Conservation (phyloP, 2,113 vertebrate genomes). For the Tautogolabrus adspersus region DNA sequence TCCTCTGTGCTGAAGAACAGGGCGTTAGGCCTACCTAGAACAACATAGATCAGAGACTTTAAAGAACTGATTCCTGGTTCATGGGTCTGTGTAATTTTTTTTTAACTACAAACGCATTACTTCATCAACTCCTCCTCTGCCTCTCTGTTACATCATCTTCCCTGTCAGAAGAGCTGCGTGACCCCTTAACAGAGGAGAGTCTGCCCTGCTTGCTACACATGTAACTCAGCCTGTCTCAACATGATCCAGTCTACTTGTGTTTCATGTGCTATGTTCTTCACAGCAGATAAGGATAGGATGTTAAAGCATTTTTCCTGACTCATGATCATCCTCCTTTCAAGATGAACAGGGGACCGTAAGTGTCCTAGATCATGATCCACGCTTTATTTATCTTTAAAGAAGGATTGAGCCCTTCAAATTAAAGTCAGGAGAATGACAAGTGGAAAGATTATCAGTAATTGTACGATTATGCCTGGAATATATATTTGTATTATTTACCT, state of each 20-base stretch:
- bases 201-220: neutral
- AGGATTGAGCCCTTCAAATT: neutral
- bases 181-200: slow-evolving; percentile 34
- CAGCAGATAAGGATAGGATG: slow-evolving; percentile 26
- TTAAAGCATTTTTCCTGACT: neutral
- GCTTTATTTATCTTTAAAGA: neutral
- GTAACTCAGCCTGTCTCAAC: slow-evolving; percentile 57
- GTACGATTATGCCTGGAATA: too few relatives aligned
- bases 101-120: neutral
- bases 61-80: slow-evolving; percentile 7
- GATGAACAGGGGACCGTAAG: neutral
- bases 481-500: too few relatives aligned
- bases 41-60: slow-evolving; percentile 26
- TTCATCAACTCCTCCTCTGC: neutral
- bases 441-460: too few relatives aligned
- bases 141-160: slow-evolving; percentile 25
- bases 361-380: neutral
- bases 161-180: slow-evolving; percentile 12
- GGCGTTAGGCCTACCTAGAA: slow-evolving; percentile 47
- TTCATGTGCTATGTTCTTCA: slow-evolving; percentile 34
- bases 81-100: neutral
- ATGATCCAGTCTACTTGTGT: slow-evolving; percentile 54
- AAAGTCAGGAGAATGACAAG: neutral
- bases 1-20: slow-evolving; percentile 38
- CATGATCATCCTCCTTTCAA: neutral